Percentiles rank a stretch among this genome's conserved stretches.
Evolutionary conservation across 2,888 invertebrate species (phyloP).

Genomic region (Linhomoeus sp.): DNA sequence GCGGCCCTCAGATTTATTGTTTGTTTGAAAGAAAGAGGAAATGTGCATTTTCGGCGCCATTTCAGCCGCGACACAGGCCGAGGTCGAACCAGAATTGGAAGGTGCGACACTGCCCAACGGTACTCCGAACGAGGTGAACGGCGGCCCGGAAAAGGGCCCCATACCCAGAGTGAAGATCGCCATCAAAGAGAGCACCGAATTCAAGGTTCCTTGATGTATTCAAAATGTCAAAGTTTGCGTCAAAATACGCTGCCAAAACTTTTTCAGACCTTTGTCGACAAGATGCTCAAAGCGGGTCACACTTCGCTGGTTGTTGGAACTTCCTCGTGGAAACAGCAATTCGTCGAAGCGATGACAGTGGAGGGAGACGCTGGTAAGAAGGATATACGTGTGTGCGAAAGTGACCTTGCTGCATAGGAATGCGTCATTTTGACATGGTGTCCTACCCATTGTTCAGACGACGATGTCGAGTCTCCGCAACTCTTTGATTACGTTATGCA

Average conservation of each 20-base stretch:
- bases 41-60: neutral
- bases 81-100: no score
- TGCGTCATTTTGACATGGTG: no score
- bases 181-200: constrained; percentile 92
- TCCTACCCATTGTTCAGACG: no score
- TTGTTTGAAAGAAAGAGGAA: no score
- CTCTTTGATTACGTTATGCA: constrained; percentile 72
- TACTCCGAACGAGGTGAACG: no score
- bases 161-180: constrained; percentile 60
- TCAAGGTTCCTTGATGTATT: constrained; percentile 48
- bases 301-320: constrained; percentile 71
- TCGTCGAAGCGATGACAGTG: constrained; percentile 80
- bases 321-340: constrained; percentile 95
- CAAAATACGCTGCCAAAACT: neutral
- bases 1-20: no score
- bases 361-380: no score
- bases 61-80: no score
- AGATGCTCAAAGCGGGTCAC: constrained; percentile 83
- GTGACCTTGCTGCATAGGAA: no score
- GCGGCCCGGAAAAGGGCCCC: constrained; percentile 71
- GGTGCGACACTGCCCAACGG: no score
- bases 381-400: no score
- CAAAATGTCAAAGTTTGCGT: no score
- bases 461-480: constrained; percentile 1
- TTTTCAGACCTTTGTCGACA: constrained; percentile 48